Base-by-base conservation (phyloP, 1,140 invertebrate genomes). In the Dendrolimus kikuchii region DNA sequence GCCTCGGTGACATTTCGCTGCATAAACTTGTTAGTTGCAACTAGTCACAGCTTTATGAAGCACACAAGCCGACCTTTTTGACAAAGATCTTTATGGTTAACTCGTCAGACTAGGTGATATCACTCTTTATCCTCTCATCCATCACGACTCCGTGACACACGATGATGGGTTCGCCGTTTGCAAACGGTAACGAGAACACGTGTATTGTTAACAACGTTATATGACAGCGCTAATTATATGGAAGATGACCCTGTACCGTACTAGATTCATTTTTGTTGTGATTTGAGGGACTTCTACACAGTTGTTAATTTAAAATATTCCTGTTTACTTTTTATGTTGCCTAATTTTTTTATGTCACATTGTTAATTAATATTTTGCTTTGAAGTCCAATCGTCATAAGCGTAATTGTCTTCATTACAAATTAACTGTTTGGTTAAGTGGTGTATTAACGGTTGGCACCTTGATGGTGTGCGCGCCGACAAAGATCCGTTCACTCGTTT, bases 401-500 rank as follows among this genome's bases (percentile, higher is more conserved):
- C 23, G 23, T 23, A 2, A 23, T 23, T 23, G 23, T 1, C 1
- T 23, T 48, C 59, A 52, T 57, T 59, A 68, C 62, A 63, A 67
- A 48, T 62, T 72, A 74, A 79, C 71, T 72, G 74, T 74, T 63
- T 64, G 57, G 58, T 53, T 62, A 78, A 78, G 59, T 80, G 69
- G 73, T 77, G 73, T 71, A 75, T 66, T 82, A 82, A 82, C 79
- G 79, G 77, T 82, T 71, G 78, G 58, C 53, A 59, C 48, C 61
- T 52, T 64, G 62, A 51, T 51, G 59, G 52, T 73, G 70, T 67
- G 68, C 76, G 53, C 64, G 61, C 56, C 51, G 53, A 46, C 49
- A 46, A 44, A 46, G 58, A 57, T 52, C 55, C 54, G 44, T 57
- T 44, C 54, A 49, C 40, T 60, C 43, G 50, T 43, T 51, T 50